Conservation (phyloP, 1,140 invertebrate species). For the Ruditapes philippinarum region DNA sequence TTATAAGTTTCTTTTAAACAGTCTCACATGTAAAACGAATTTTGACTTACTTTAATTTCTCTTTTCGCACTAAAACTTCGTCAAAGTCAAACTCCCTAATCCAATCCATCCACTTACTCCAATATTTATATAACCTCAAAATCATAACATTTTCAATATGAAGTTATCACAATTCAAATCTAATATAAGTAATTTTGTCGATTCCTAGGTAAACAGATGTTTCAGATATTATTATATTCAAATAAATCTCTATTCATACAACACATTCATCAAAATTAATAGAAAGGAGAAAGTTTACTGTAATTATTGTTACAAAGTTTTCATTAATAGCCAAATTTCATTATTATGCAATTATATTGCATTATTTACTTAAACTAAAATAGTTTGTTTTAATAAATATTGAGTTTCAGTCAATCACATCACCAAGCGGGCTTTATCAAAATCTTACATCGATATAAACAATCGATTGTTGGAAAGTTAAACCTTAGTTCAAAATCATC, state of each 20-base stretch:
- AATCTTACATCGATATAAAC: too few species aligned
- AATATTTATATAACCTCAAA: too few species aligned
- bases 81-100: too few species aligned
- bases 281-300: not conserved
- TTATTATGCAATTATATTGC: conserved; percentile 3
- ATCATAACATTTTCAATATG: too few species aligned
- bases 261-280: not conserved
- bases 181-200: not conserved
- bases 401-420: not conserved
- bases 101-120: too few species aligned
- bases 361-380: not conserved
- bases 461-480: too few species aligned
- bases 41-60: too few species aligned
- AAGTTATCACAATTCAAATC: not conserved
- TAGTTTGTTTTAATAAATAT: conserved; percentile 14
- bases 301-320: not conserved
- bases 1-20: too few species aligned
- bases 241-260: not conserved
- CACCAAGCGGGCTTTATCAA: not conserved
- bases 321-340: not conserved
- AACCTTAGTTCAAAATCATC: too few species aligned
- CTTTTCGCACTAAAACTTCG: too few species aligned
- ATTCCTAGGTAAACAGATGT: not conserved
- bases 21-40: too few species aligned
- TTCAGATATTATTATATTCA: not conserved